Conservation (phyloP, 2,113 vertebrate genomes). For the Scartelaos histophorus region DNA sequence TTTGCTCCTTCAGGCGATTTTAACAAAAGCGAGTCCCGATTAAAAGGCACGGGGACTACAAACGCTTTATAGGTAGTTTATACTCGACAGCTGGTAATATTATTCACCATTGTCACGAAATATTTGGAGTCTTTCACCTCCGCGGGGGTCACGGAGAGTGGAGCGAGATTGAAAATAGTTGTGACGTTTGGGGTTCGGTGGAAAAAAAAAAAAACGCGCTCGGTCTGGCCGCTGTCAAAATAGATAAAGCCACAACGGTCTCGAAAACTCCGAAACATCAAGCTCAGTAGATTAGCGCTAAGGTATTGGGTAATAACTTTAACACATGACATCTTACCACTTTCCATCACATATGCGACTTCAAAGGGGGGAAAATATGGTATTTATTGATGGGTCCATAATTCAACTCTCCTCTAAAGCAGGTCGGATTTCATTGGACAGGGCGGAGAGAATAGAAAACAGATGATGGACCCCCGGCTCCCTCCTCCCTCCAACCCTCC, state of each 20-base stretch:
- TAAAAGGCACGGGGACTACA: conserved; percentile 72
- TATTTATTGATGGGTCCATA: conserved; percentile 79
- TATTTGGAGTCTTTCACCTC: conserved; percentile 41
- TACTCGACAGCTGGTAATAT: conserved; percentile 66
- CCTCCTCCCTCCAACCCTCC: conserved; percentile 54
- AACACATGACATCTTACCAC: conserved; percentile 78
- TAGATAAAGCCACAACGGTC: conserved; percentile 71
- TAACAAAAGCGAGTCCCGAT: conserved; percentile 68
- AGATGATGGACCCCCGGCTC: conserved; percentile 72
- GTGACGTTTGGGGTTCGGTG: conserved; percentile 50
- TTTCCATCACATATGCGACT: conserved; percentile 74
- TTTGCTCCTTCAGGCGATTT: conserved; percentile 44
- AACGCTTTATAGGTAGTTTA: conserved; percentile 71
- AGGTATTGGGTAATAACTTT: conserved; percentile 78
- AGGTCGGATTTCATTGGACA: conserved; percentile 79
- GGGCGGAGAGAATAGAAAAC: conserved; percentile 76
- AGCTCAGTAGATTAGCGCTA: conserved; percentile 67
- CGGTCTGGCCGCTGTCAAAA: conserved; percentile 67
- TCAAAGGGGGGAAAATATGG: conserved; percentile 78
- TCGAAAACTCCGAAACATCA: conserved; percentile 59
- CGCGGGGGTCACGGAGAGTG: conserved; percentile 39
- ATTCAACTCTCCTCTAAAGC: conserved; percentile 76
- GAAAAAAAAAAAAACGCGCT: conserved; percentile 33
- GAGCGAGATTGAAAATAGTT: conserved; percentile 49
- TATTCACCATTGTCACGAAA: conserved; percentile 63